A percentile compares a stretch with the other conserved stretches of the same genome.
Evolutionary conservation across 1,140 invertebrate genomes (phyloP).

Genomic region (Penaeus japonicus): DNA sequence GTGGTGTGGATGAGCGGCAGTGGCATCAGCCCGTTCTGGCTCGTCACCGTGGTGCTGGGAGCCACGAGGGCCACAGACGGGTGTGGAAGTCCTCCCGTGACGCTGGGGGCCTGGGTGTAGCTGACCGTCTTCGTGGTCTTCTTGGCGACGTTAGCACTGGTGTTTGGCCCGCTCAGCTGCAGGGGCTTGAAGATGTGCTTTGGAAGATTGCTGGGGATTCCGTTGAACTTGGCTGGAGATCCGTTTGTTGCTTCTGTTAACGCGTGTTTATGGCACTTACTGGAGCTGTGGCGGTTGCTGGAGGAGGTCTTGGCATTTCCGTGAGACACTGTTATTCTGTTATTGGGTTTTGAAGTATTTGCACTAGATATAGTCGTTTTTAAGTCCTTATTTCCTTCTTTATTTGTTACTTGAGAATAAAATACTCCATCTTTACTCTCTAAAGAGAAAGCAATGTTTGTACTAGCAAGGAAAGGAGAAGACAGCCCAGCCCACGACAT

Average conservation of each 20-base stretch:
- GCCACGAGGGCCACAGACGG: conserved; percentile 43
- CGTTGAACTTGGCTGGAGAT: conserved; percentile 40
- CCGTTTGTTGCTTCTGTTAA: conserved; percentile 10
- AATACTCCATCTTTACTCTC: conserved; percentile 44
- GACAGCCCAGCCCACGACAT: conserved; percentile 45
- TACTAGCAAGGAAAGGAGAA: conserved; percentile 44
- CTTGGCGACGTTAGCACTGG: conserved; percentile 5
- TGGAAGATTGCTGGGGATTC: conserved; percentile 27
- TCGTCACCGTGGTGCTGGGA: conserved; percentile 33
- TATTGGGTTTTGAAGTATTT: conserved; percentile 46
- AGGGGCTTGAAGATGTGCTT: conserved; percentile 50
- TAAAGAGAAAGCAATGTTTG: conserved; percentile 48
- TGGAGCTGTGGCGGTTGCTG: conserved; percentile 8
- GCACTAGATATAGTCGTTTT: conserved; percentile 36
- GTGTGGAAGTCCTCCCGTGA: conserved; percentile 15
- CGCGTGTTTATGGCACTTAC: conserved; percentile 34
- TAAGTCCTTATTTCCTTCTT: conserved; percentile 30
- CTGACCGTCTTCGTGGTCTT: conserved; percentile 22
- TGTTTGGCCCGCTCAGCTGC: conserved; percentile 40
- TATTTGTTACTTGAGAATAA: conserved; percentile 37
- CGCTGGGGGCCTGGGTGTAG: conserved; percentile 20
- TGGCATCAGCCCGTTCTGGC: conserved; percentile 36
- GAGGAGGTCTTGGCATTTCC: conserved; percentile 18
- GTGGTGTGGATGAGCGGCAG: conserved; percentile 43
- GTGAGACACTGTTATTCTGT: conserved; percentile 41